Percentiles rank a stretch among this genome's conserved stretches.
These are phyloP conservation scores for Chironomus tepperi DNA, from an alignment of 1,140 invertebrate genomes.

Conservation along the genomic window DNA sequence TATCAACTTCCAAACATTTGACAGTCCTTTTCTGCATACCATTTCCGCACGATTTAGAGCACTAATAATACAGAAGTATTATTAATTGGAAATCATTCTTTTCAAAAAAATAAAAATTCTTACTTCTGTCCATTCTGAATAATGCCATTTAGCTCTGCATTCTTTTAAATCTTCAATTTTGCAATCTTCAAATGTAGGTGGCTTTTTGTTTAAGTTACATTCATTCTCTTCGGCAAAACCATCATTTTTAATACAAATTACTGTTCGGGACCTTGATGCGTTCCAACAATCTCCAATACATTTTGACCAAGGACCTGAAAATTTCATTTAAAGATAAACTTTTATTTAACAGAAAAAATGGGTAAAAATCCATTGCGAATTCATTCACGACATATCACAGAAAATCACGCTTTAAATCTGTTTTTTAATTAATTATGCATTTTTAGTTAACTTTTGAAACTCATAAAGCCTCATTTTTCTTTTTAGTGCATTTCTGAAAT, in stretches of 20 bases:
- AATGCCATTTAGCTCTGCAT: slow-evolving; percentile 51
- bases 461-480: no score
- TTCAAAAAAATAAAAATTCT: slow-evolving; percentile 23
- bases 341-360: no score
- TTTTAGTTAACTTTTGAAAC: no score
- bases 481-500: no score
- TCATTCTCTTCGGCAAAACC: slow-evolving; percentile 39
- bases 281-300: slow-evolving; percentile 43
- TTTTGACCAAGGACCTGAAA: slow-evolving; percentile 55
- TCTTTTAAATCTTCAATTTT: slow-evolving; percentile 41
- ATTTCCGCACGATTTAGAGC: slow-evolving; percentile 48
- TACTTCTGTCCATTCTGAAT: slow-evolving; percentile 53
- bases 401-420: no score
- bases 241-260: slow-evolving; percentile 44
- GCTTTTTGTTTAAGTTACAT: slow-evolving; percentile 35
- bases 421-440: no score
- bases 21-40: slow-evolving; percentile 52
- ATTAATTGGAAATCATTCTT: no score
- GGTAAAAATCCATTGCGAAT: no score
- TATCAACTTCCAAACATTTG: slow-evolving; percentile 48
- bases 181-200: slow-evolving; percentile 35
- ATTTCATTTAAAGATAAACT: slow-evolving; percentile 35
- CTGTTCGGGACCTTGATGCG: slow-evolving; percentile 39
- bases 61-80: slow-evolving; percentile 36
- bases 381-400: no score